Evolutionary conservation across 37 sponge, comb jelly and placozoan species (phyloP).

Genomic region (Amphimedon queenslandica): DNA sequence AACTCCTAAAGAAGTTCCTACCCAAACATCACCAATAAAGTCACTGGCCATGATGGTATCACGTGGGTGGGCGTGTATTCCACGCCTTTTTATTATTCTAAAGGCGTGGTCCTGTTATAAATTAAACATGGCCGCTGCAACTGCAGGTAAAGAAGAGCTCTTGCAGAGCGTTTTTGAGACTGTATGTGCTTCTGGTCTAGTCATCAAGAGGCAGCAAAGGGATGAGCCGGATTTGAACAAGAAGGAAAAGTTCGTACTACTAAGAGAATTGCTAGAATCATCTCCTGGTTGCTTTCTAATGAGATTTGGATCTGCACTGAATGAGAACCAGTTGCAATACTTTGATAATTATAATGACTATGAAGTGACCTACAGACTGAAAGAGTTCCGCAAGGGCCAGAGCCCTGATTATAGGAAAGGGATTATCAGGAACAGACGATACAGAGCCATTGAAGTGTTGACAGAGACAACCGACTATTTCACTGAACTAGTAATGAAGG

Average conservation of each 20-base stretch:
- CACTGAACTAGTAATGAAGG: conserved; percentile 62
- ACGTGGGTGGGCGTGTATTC: background rate
- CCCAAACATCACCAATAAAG: conserved; percentile 53
- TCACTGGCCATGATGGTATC: too few relatives aligned
- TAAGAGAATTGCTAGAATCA: conserved; percentile 18
- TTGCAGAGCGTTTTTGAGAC: conserved; percentile 34
- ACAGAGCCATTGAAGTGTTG: conserved; percentile 42
- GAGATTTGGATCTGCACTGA: conserved; percentile 61
- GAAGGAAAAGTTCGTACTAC: conserved; percentile 37
- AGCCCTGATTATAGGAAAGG: conserved; percentile 4
- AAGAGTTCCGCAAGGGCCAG: conserved; percentile 23
- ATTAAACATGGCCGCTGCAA: conserved; percentile 1
- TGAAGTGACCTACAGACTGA: conserved; percentile 49
- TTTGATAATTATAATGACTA: conserved; percentile 43
- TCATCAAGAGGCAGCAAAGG: conserved; percentile 74
- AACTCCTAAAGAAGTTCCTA: conserved; percentile 58
- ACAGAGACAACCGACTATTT: conserved; percentile 64
- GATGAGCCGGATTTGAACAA: conserved; percentile 74
- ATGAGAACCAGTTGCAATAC: conserved; percentile 41
- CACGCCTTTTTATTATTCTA: too few relatives aligned
- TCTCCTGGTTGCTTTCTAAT: conserved; percentile 58
- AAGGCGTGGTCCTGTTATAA: background rate
- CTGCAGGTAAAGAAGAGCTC: background rate
- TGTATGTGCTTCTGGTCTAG: conserved; percentile 29
- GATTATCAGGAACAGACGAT: conserved; percentile 57